phyloP scores from a whole-genome alignment of 2,113 vertebrate species.

The Beaufortia kweichowensis region DNA sequence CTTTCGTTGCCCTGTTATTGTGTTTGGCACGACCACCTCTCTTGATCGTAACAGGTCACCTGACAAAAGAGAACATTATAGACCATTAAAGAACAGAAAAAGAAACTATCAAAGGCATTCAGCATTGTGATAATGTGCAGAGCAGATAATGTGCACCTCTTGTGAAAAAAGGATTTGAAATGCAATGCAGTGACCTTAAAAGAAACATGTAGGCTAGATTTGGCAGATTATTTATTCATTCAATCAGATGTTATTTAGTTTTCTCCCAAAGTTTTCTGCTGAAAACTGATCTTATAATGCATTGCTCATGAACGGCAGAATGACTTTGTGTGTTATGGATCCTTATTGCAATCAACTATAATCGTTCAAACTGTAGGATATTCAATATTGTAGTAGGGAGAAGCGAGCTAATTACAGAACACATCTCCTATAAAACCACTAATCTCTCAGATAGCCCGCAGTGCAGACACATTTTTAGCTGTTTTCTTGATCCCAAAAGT shows the following conservation, averaged over 20 bases:
- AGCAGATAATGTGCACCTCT: too few relatives aligned
- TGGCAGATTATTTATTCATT: neutral
- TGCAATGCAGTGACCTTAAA: neutral
- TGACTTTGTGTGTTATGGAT: conserved; percentile 40
- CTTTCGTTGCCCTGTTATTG: neutral
- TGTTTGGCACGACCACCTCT: conserved; percentile 1
- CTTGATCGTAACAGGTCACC: conserved; percentile 28
- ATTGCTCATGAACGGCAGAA: conserved; percentile 25
- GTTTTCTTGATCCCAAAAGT: conserved; percentile 55
- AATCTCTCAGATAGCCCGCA: conserved; percentile 55
- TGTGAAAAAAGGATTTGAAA: neutral
- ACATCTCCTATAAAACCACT: conserved; percentile 51
- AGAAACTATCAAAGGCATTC: neutral
- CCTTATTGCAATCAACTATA: conserved; percentile 43
- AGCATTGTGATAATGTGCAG: too few relatives aligned
- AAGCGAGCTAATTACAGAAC: conserved; percentile 58
- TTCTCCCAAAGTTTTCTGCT: neutral
- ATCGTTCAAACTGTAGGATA: conserved; percentile 54
- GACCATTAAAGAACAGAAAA: neutral
- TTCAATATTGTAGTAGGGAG: conserved; percentile 48
- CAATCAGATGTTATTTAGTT: neutral
- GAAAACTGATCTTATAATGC: conserved; percentile 9
- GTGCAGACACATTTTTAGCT: conserved; percentile 50
- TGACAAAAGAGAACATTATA: conserved; percentile 2
- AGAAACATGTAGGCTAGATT: neutral